phyloP scores from a whole-genome alignment of 2,888 invertebrate species.

The Penaeus monodon region DNA sequence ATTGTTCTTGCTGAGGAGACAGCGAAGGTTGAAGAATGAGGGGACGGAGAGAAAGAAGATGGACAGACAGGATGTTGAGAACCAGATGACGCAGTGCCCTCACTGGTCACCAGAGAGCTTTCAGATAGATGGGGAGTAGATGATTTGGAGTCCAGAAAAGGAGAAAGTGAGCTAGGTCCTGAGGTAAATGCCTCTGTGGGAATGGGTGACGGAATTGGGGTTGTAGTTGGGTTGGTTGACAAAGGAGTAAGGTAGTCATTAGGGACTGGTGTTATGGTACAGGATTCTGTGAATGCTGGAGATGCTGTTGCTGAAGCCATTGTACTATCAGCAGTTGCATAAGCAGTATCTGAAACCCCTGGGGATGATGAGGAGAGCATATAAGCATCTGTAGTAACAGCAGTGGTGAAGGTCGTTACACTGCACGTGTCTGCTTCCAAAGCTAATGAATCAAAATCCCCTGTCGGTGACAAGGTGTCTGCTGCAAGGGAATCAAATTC shows the following conservation, averaged over 20 bases:
- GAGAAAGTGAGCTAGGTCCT: no score
- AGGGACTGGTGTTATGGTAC: conserved; percentile 52
- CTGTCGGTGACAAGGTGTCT: conserved; percentile 37
- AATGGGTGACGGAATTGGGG: conserved; percentile 42
- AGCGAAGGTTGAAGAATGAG: not conserved
- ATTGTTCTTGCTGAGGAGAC: conserved; percentile 3
- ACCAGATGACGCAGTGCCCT: not conserved
- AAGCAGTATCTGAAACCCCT: conserved; percentile 43
- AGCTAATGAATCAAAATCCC: conserved; percentile 24
- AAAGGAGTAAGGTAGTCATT: conserved; percentile 39
- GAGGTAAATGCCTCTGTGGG: conserved; percentile 15
- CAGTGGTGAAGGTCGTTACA: conserved; percentile 24
- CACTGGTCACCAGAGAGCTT: not conserved
- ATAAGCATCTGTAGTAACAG: not conserved
- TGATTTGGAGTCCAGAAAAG: no score
- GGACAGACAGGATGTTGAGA: no score
- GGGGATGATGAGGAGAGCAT: conserved; percentile 14
- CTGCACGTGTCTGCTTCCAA: conserved; percentile 29
- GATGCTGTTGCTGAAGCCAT: conserved; percentile 40
- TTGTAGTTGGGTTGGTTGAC: conserved; percentile 48
- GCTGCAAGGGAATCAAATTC: conserved; percentile 53
- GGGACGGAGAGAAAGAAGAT: not conserved
- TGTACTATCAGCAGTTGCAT: conserved; percentile 47
- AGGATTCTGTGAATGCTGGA: conserved; percentile 55
- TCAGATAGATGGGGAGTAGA: no score